phyloP scores from a whole-genome alignment of 2,888 invertebrate species.

The Melanostoma mellinum region DNA sequence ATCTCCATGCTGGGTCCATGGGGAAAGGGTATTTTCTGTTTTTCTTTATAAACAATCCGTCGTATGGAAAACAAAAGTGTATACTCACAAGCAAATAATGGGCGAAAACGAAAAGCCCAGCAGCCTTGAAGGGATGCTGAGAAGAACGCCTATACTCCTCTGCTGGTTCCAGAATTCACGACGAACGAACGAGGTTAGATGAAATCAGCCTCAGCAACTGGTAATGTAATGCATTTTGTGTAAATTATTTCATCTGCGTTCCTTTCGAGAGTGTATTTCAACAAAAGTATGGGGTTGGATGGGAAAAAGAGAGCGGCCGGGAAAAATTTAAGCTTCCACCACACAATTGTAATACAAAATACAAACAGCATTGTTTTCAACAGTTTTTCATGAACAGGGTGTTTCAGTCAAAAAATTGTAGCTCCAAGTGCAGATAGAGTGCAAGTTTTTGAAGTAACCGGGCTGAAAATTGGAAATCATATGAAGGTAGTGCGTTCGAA shows the following conservation, averaged over 20 bases:
- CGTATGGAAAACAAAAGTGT: constrained; percentile 29
- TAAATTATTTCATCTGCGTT: constrained; percentile 59
- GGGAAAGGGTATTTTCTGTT: constrained; percentile 22
- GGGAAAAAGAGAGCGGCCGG: neutral
- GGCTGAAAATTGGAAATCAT: no score
- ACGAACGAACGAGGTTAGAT: constrained; percentile 63
- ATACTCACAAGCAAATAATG: neutral
- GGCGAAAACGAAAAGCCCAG: constrained; percentile 7
- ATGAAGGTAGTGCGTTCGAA: no score
- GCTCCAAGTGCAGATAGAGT: no score
- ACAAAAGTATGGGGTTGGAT: neutral
- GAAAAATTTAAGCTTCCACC: constrained; percentile 35
- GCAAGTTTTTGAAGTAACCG: no score
- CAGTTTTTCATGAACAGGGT: neutral
- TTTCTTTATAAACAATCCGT: constrained; percentile 23
- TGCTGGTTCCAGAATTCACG: constrained; percentile 36
- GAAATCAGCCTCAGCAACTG: constrained; percentile 57
- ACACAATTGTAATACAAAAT: constrained; percentile 41
- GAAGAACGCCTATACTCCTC: constrained; percentile 8
- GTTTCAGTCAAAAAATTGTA: neutral
- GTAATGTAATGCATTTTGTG: constrained; percentile 59
- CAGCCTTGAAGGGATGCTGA: constrained; percentile 47
- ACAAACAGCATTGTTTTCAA: constrained; percentile 62
- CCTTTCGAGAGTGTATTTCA: constrained; percentile 25
- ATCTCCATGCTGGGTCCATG: constrained; percentile 19